Conservation (phyloP, 2,888 invertebrate species). For the Drosophila flavopinicola region DNA sequence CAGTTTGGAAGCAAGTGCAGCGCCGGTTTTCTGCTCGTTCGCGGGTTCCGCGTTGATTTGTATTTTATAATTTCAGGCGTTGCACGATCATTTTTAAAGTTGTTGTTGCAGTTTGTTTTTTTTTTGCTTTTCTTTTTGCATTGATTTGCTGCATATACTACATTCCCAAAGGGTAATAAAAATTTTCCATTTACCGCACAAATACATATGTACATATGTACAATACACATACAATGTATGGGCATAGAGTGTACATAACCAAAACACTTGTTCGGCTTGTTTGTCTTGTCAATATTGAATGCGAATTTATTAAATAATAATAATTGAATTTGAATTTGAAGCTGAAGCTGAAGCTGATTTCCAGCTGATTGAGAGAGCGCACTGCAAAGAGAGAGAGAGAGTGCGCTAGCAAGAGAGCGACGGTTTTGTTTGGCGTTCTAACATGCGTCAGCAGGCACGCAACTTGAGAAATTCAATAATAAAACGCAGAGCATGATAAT, state of each 20-base stretch:
- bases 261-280: constrained; percentile 13
- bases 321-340: constrained; percentile 57
- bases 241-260: not conserved
- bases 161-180: constrained; percentile 24
- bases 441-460: constrained; percentile 63
- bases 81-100: constrained; percentile 63
- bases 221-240: not conserved
- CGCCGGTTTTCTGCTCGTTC: constrained; percentile 40
- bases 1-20: constrained; percentile 54
- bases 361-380: constrained; percentile 63
- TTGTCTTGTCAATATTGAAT: constrained; percentile 53
- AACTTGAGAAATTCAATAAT: constrained; percentile 72
- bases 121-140: constrained; percentile 30
- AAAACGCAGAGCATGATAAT: constrained; percentile 70
- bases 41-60: constrained; percentile 72
- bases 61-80: constrained; percentile 76
- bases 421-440: constrained; percentile 55
- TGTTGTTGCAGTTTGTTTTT: constrained; percentile 22
- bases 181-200: constrained; percentile 43
- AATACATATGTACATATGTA: not conserved
- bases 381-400: constrained; percentile 12
- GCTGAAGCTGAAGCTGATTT: constrained; percentile 46
- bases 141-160: constrained; percentile 42
- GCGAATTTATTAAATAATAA: constrained; percentile 66
- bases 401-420: constrained; percentile 17